Conservation (phyloP, 2,113 vertebrate species). For the Phrynosoma blainvillii region DNA sequence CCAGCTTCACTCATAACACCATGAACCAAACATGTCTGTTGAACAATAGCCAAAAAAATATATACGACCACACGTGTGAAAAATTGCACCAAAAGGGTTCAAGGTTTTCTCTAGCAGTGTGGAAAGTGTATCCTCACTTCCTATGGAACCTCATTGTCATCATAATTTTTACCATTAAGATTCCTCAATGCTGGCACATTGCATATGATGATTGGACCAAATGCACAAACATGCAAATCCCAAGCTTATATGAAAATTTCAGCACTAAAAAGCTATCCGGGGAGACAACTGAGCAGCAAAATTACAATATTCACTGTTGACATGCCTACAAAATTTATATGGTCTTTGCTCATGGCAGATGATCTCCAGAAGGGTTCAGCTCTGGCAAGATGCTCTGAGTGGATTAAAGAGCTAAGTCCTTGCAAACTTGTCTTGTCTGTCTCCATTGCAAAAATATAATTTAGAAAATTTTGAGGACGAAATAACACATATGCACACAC, state of each 20-base stretch:
- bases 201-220: not conserved
- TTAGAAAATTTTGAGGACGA: too few species aligned
- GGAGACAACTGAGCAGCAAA: not conserved
- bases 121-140: not conserved
- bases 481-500: too few species aligned
- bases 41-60: too few species aligned
- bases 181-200: too few species aligned
- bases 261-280: not conserved
- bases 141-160: rapidly evolving
- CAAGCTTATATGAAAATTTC: not conserved
- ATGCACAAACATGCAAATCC: not conserved
- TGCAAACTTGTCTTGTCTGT: not conserved
- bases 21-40: too few species aligned
- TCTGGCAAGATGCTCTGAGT: not conserved
- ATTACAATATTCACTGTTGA: too few species aligned
- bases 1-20: too few species aligned
- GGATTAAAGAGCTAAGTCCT: not conserved
- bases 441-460: not conserved
- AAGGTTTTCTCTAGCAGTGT: too few species aligned
- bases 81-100: too few species aligned
- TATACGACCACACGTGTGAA: too few species aligned
- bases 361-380: not conserved
- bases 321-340: not conserved
- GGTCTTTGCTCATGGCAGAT: not conserved
- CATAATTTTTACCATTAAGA: not conserved